These are phyloP conservation scores for Diadumene lineata DNA, from an alignment of 92 coral and sea anemone genomes.

Conservation along the genomic window DNA sequence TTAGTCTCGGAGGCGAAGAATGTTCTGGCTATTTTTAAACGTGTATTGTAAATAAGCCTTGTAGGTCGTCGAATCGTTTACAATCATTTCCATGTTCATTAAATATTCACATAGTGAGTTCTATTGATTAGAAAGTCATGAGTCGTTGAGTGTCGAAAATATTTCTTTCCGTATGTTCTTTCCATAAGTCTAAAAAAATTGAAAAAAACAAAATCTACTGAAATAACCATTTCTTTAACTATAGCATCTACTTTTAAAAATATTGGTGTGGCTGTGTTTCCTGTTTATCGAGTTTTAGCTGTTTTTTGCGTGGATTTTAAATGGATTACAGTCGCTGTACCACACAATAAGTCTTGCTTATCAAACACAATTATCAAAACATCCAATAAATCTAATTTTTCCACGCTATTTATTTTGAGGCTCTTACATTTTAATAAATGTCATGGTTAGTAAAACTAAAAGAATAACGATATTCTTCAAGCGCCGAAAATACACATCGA, in stretches of 20 bases:
- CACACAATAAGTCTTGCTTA: background rate
- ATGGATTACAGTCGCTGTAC: background rate
- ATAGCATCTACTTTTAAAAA: too few species aligned
- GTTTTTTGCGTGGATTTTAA: background rate
- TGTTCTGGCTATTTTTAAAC: background rate
- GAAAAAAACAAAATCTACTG: too few species aligned
- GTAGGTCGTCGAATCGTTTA: background rate
- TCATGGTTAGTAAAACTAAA: too few species aligned
- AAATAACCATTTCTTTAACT: too few species aligned
- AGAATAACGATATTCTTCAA: too few species aligned
- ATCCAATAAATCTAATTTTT: background rate
- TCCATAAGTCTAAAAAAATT: background rate
- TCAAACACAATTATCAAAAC: background rate
- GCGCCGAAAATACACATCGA: too few species aligned
- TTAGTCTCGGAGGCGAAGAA: background rate
- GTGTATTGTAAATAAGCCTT: background rate
- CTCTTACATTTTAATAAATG: too few species aligned
- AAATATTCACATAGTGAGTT: slow-evolving; percentile 9
- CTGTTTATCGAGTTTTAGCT: background rate
- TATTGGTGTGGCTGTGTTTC: background rate
- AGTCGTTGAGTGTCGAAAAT: background rate
- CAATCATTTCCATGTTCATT: slow-evolving; percentile 17
- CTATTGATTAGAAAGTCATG: background rate
- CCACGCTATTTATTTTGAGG: too few species aligned
- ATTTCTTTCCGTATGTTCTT: background rate